These are phyloP conservation scores for Grantiella picta DNA, from an alignment of 2,113 vertebrate genomes.

Conservation along the genomic window DNA sequence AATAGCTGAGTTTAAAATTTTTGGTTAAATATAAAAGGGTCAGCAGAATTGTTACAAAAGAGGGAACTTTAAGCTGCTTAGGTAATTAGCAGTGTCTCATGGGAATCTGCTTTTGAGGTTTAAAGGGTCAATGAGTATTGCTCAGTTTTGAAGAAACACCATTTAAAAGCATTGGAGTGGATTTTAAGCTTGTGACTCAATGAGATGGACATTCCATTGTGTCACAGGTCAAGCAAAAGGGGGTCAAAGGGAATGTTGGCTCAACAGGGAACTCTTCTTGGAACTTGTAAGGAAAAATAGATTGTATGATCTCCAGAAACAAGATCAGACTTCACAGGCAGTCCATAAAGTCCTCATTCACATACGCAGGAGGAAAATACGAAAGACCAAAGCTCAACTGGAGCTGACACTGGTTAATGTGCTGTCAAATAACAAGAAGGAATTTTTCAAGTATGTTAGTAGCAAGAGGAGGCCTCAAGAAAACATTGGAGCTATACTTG, in stretches of 20 bases:
- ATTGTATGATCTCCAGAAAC: not conserved
- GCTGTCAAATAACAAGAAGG: not conserved
- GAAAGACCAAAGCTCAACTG: not conserved
- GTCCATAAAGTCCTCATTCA: accelerated
- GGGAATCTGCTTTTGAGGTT: not conserved
- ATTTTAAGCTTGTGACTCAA: not conserved
- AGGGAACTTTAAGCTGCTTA: not conserved
- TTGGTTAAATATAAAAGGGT: not conserved
- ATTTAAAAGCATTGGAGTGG: not conserved
- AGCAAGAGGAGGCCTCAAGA: not conserved
- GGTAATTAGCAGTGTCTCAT: not conserved
- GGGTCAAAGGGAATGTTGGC: not conserved
- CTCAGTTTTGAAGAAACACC: not conserved
- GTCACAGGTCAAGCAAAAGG: not conserved
- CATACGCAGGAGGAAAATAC: not conserved
- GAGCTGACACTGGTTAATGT: not conserved
- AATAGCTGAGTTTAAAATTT: not conserved
- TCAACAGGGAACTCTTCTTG: not conserved
- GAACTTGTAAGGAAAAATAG: not conserved
- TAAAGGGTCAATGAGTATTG: not conserved
- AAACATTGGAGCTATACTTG: not conserved
- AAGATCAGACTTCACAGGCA: not conserved
- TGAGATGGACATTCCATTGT: too few species aligned
- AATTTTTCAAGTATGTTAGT: not conserved
- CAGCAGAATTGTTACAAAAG: not conserved